A percentile compares a stretch with the other conserved stretches of the same genome.
phyloP scores from a whole-genome alignment of 2,113 vertebrate genomes.

The Boulengeromyrus knoepffleri region DNA sequence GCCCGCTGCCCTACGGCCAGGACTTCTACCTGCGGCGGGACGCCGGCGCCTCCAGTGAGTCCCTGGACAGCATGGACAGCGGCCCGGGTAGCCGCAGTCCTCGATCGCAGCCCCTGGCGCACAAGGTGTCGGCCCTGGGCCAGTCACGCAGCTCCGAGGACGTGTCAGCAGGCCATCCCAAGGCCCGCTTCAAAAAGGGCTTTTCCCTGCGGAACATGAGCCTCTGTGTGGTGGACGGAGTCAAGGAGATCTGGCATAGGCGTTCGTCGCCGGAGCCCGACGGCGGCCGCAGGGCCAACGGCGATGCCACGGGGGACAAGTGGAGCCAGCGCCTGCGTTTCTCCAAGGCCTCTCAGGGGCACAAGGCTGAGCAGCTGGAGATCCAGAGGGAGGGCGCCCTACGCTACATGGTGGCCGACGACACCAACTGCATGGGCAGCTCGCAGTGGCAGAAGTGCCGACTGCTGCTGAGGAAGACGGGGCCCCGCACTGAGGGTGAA shows the following conservation, averaged over 20 bases:
- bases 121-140: slow-evolving; percentile 71
- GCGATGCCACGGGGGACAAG: slow-evolving; percentile 25
- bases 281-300: slow-evolving; percentile 30
- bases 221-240: slow-evolving; percentile 87
- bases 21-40: slow-evolving; percentile 71
- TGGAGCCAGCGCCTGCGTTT: slow-evolving; percentile 74
- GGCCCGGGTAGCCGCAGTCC: neutral
- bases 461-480: slow-evolving; percentile 78
- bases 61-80: slow-evolving; percentile 78
- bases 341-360: slow-evolving; percentile 62
- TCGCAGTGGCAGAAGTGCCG: slow-evolving; percentile 96
- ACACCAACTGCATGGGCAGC: slow-evolving; percentile 76
- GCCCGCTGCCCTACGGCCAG: slow-evolving; percentile 71
- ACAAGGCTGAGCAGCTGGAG: slow-evolving; percentile 82
- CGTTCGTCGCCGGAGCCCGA: slow-evolving; percentile 82
- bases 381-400: slow-evolving; percentile 89
- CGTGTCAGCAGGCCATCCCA: slow-evolving; percentile 67
- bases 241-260: slow-evolving; percentile 94
- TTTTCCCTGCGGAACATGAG: slow-evolving; percentile 97
- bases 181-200: slow-evolving; percentile 88
- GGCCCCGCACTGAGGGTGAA: slow-evolving; percentile 70
- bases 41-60: slow-evolving; percentile 71
- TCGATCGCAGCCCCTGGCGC: slow-evolving; percentile 34
- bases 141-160: slow-evolving; percentile 94
- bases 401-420: slow-evolving; percentile 92